Evolutionary conservation across 2,888 invertebrate genomes (phyloP).

Genomic region (Leptopilina drosophilae): DNA sequence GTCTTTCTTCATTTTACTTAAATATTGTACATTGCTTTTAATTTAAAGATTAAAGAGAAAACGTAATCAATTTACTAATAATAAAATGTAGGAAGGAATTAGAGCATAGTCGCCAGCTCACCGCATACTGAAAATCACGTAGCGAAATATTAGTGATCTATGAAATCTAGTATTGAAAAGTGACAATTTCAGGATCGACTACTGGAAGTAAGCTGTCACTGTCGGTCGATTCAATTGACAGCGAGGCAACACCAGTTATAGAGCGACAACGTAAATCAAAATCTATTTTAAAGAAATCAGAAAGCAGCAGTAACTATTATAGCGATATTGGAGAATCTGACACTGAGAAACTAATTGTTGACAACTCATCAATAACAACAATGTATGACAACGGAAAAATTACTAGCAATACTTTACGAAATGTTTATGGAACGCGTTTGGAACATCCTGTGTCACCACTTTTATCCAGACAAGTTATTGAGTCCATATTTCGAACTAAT

Average conservation of each 20-base stretch:
- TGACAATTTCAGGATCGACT: conserved; percentile 64
- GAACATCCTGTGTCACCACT: conserved; percentile 64
- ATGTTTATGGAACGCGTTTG: conserved; percentile 60
- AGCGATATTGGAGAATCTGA: conserved; percentile 82
- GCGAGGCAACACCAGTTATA: conserved; percentile 81
- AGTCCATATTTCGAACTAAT: conserved; percentile 68
- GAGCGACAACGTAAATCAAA: conserved; percentile 84
- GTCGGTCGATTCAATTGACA: conserved; percentile 85
- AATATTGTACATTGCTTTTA: no score
- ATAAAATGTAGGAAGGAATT: conserved; percentile 16
- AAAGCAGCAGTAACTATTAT: conserved; percentile 78
- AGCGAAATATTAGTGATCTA: conserved; percentile 3
- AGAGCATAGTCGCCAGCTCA: conserved; percentile 21
- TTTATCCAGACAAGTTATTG: conserved; percentile 66
- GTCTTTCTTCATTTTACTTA: no score
- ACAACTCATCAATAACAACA: conserved; percentile 81
- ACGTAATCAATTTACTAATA: conserved; percentile 13
- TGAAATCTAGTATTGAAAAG: conserved; percentile 29
- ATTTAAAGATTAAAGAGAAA: background rate
- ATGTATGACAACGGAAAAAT: conserved; percentile 78
- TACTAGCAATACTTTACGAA: conserved; percentile 66
- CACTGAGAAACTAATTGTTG: conserved; percentile 85
- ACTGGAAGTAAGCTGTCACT: conserved; percentile 83
- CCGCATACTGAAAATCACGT: conserved; percentile 34
- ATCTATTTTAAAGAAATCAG: conserved; percentile 88